phyloP scores from a whole-genome alignment of 2,888 invertebrate species.

The Tachina fera region DNA sequence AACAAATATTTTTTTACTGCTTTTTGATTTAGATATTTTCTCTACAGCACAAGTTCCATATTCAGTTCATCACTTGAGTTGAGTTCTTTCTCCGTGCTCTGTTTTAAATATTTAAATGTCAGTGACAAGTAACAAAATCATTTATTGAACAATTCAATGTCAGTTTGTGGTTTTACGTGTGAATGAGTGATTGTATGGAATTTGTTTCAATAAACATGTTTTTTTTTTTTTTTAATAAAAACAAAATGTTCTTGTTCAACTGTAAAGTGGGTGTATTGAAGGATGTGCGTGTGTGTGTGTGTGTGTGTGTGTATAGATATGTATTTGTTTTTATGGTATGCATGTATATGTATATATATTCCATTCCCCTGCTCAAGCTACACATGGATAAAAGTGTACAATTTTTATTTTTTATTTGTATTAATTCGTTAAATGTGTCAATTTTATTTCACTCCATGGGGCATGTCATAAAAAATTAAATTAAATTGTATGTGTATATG shows the following conservation, averaged over 20 bases:
- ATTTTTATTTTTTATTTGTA: constrained; percentile 52
- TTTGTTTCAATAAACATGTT: constrained; percentile 68
- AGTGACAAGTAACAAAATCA: constrained; percentile 69
- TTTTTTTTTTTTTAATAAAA: constrained; percentile 36
- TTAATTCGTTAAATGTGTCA: constrained; percentile 69
- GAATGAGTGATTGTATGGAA: constrained; percentile 61
- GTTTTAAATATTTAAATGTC: constrained; percentile 66
- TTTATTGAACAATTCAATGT: constrained; percentile 70
- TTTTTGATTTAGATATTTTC: constrained; percentile 56
- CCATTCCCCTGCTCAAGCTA: neutral
- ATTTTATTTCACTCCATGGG: constrained; percentile 60
- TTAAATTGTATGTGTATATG: neutral
- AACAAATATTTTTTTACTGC: constrained; percentile 46
- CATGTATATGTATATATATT: neutral
- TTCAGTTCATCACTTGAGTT: constrained; percentile 39
- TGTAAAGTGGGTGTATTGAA: neutral
- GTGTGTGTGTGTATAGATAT: neutral
- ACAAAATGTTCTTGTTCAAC: constrained; percentile 27
- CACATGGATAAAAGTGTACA: neutral
- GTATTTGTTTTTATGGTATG: neutral
- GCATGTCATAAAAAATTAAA: constrained; percentile 57
- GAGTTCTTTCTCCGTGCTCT: constrained; percentile 27
- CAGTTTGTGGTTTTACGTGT: constrained; percentile 66
- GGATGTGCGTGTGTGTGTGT: neutral
- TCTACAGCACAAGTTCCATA: constrained; percentile 47